Conservation (phyloP, 2,797 vertebrate genomes). For the Onychomys leucogaster region DNA sequence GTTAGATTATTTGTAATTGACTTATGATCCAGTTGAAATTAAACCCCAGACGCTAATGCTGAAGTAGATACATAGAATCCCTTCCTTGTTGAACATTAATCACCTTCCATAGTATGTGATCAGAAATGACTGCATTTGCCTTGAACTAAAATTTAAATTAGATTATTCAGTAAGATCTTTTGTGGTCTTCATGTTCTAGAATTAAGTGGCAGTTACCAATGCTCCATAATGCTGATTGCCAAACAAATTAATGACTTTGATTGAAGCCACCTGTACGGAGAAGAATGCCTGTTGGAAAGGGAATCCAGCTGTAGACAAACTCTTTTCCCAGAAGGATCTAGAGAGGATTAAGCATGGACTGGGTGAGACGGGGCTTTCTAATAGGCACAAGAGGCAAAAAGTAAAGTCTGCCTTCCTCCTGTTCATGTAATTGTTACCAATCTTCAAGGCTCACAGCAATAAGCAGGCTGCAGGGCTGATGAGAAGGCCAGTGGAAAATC, state of each 20-base stretch:
- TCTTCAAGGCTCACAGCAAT: slow-evolving; percentile 63
- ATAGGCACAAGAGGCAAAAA: slow-evolving; percentile 66
- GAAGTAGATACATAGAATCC: neutral
- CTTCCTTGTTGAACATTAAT: neutral
- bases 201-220: neutral
- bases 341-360: slow-evolving; percentile 30
- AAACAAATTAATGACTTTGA: neutral
- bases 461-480: slow-evolving; percentile 46
- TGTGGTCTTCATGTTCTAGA: slow-evolving; percentile 13
- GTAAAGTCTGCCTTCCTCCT: slow-evolving; percentile 60
- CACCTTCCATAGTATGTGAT: neutral
- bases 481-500: slow-evolving; percentile 40
- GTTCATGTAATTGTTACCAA: slow-evolving; percentile 64
- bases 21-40: neutral
- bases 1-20: slow-evolving; percentile 26
- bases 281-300: neutral
- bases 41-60: neutral
- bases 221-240: neutral
- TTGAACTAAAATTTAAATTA: slow-evolving; percentile 5
- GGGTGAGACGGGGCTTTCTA: slow-evolving; percentile 53
- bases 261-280: neutral
- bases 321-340: slow-evolving; percentile 34
- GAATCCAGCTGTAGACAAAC: slow-evolving; percentile 8
- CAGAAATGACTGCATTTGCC: neutral
- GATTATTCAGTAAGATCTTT: slow-evolving; percentile 5